phyloP scores from a whole-genome alignment of 2,888 invertebrate genomes.

The Noctua fimbriata region DNA sequence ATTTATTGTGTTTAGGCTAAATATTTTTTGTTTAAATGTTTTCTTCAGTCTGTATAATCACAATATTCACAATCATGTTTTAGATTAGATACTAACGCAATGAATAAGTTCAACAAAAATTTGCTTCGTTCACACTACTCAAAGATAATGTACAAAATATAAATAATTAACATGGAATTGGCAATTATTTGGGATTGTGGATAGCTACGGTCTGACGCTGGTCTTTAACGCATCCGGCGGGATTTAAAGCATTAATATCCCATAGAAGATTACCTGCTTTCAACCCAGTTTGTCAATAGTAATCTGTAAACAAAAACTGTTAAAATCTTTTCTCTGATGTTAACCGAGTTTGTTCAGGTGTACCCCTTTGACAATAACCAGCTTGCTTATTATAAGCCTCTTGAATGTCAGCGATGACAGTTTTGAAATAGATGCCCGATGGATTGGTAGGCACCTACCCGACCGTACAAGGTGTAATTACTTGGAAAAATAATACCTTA shows the following conservation, averaged over 20 bases:
- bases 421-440: slow-evolving; percentile 69
- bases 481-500: slow-evolving; percentile 14
- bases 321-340: slow-evolving; percentile 87
- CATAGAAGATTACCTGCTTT: slow-evolving; percentile 86
- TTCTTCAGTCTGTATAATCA: not conserved
- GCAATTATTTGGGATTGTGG: slow-evolving; percentile 49
- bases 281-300: slow-evolving; percentile 85
- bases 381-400: slow-evolving; percentile 77
- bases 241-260: slow-evolving; percentile 76
- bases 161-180: slow-evolving; percentile 15
- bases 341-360: slow-evolving; percentile 87
- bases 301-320: slow-evolving; percentile 89
- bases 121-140: not conserved
- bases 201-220: slow-evolving; percentile 59
- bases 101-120: not conserved
- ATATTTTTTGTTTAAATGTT: not conserved
- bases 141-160: not conserved
- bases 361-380: slow-evolving; percentile 76
- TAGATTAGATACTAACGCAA: not conserved
- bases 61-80: not conserved
- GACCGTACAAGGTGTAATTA: slow-evolving; percentile 36
- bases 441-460: slow-evolving; percentile 22
- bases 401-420: slow-evolving; percentile 75
- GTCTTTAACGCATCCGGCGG: slow-evolving; percentile 74
- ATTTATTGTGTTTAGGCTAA: not conserved